Conservation (phyloP, 2,113 vertebrate genomes). For the Gopherus flavomarginatus region DNA sequence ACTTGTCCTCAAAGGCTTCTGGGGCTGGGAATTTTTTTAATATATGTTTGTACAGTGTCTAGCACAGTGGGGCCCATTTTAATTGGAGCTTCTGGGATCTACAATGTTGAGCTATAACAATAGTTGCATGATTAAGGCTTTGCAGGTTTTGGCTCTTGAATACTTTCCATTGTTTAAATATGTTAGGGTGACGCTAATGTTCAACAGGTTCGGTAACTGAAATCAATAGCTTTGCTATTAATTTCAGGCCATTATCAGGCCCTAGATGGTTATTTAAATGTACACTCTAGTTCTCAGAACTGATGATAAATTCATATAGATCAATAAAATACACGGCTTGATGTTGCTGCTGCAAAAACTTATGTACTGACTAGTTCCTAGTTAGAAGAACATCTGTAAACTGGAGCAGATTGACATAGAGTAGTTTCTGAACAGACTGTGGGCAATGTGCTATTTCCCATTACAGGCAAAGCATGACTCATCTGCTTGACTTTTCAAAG, state of each 20-base stretch:
- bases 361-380: background rate
- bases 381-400: background rate
- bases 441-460: slow-evolving; percentile 19
- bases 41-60: background rate
- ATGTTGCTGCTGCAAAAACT: background rate
- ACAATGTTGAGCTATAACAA: background rate
- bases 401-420: background rate
- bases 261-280: background rate
- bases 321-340: background rate
- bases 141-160: background rate
- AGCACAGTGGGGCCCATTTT: background rate
- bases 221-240: background rate
- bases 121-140: background rate
- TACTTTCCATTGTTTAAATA: background rate
- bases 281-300: background rate
- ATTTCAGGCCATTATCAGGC: background rate
- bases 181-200: background rate
- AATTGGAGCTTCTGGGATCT: background rate
- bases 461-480: slow-evolving; percentile 26
- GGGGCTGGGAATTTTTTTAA: background rate
- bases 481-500: slow-evolving; percentile 37
- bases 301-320: background rate
- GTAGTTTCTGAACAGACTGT: background rate
- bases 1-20: background rate
- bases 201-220: background rate